A percentile compares a stretch with the other conserved stretches of the same genome.
Evolutionary conservation across 2,888 invertebrate genomes (phyloP).

Genomic region (Drepana falcataria): DNA sequence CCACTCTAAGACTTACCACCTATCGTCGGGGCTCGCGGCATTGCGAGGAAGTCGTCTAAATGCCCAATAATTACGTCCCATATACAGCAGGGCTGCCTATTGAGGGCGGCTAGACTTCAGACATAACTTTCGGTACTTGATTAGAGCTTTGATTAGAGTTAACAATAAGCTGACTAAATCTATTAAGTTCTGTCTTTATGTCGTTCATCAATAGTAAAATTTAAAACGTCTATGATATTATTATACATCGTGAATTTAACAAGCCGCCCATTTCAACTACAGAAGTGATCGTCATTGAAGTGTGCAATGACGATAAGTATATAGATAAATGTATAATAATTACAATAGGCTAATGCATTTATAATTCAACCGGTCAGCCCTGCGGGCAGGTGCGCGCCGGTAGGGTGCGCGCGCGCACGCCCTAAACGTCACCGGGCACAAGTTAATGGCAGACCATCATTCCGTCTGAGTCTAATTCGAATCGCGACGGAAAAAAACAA

Average conservation of each 20-base stretch:
- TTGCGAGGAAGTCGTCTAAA: constrained; percentile 4
- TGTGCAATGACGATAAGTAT: too few relatives aligned
- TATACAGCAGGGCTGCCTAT: not conserved
- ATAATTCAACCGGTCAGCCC: not conserved
- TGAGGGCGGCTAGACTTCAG: not conserved
- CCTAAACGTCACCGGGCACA: constrained; percentile 32
- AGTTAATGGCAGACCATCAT: constrained; percentile 56
- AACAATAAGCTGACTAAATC: too few relatives aligned
- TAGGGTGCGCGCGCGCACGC: constrained; percentile 10
- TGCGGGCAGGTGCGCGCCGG: not conserved
- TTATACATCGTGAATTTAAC: too few relatives aligned
- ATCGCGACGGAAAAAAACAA: constrained; percentile 50
- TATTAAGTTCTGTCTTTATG: too few relatives aligned
- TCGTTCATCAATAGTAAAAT: too few relatives aligned
- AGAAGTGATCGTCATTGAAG: too few relatives aligned
- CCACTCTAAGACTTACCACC: too few relatives aligned
- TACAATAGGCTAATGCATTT: not conserved
- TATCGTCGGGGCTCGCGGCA: constrained; percentile 7
- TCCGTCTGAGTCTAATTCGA: constrained; percentile 47
- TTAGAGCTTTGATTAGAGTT: too few relatives aligned
- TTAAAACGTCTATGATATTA: too few relatives aligned
- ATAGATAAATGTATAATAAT: not conserved
- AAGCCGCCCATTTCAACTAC: too few relatives aligned
- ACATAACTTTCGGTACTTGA: too few relatives aligned
- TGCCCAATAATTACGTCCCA: constrained; percentile 4